Base-by-base conservation (phyloP, 2,113 vertebrate species). In the Dicerorhinus sumatrensis region DNA sequence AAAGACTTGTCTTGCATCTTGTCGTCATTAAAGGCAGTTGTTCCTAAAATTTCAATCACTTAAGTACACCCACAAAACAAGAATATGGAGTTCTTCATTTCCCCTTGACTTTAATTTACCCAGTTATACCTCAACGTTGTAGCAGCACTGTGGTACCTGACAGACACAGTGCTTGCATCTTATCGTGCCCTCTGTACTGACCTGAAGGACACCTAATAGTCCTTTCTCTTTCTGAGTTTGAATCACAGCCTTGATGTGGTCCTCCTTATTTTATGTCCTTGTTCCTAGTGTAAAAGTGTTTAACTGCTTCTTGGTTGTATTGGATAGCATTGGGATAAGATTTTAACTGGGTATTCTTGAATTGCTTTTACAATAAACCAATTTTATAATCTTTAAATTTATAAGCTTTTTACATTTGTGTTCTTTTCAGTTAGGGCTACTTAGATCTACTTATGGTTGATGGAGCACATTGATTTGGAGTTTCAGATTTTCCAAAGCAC, bases 261-360 rank as follows among this genome's bases (percentile, higher is more conserved):
- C 89, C 98, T 97, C 94, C 97, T 95, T 98, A 93, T 98, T 97
- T 96, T 97, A 91, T 98, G 96, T 98, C 60, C 48, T 97, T 97
- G 46, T 96, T 95, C 65, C 89, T 98, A 80, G 94, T 79, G 93
- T 98, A 97, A 98, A 98, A 97, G 98, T 98, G 98, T 98, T 98
- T 98, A 97, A 98, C 76, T 94, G 93, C 98, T 98, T 98, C 97
- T 98, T 98, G 97, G 70, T 95, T 97, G 97, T 98, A 97, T 97
- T 97, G 98, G 97, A 96, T 98, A 98, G 98, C 97, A 92, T 98
- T 98, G 97, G 95, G 94, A 62, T 99, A 98, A 98, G 98, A 98
- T 97, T 97, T 97, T 98, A 98, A 98, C 98, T 99, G 98, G 98
- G 99, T 98, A 99, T 99, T 97, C 98, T 99, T 99, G 99, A 99